These are phyloP conservation scores for Drosophila varians DNA, from an alignment of 1,140 invertebrate genomes.

Conservation along the genomic window DNA sequence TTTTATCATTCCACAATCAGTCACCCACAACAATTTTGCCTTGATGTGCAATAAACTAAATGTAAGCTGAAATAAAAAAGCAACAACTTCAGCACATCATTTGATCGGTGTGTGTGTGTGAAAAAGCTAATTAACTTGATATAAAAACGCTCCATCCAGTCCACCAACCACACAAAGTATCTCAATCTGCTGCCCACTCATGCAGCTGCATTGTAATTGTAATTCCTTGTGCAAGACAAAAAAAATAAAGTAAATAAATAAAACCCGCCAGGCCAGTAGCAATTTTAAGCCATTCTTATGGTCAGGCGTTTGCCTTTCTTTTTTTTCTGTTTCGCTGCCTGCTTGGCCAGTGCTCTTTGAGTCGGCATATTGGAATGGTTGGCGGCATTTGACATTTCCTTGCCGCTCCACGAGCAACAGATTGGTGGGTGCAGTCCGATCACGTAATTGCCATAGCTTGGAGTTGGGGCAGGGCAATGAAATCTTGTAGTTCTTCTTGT, in stretches of 20 bases:
- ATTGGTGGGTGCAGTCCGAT: slow-evolving; percentile 26
- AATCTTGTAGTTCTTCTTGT: neutral
- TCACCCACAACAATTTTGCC: slow-evolving; percentile 1
- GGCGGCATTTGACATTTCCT: slow-evolving; percentile 64
- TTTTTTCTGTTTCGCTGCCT: slow-evolving; percentile 13
- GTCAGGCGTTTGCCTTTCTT: slow-evolving; percentile 22
- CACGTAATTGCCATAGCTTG: slow-evolving; percentile 41
- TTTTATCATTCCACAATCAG: slow-evolving; percentile 18
- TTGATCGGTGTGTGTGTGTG: slow-evolving; percentile 1
- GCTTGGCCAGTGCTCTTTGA: slow-evolving; percentile 15
- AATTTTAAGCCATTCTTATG: slow-evolving; percentile 44
- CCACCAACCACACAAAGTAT: slow-evolving; percentile 14
- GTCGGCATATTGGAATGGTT: too few species aligned
- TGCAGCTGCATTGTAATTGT: slow-evolving; percentile 38
- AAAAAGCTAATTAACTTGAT: slow-evolving; percentile 60
- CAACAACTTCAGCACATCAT: slow-evolving; percentile 4
- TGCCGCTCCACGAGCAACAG: slow-evolving; percentile 17
- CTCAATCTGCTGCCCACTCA: slow-evolving; percentile 51
- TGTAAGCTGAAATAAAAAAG: slow-evolving; percentile 23
- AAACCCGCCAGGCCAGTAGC: slow-evolving; percentile 19
- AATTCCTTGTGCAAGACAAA: slow-evolving; percentile 55
- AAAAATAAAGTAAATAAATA: slow-evolving; percentile 17
- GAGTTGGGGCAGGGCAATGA: neutral
- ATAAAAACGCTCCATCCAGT: slow-evolving; percentile 43
- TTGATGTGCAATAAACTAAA: slow-evolving; percentile 32